Base-by-base conservation (phyloP, 2,888 invertebrate genomes). In the Unio pictorum region DNA sequence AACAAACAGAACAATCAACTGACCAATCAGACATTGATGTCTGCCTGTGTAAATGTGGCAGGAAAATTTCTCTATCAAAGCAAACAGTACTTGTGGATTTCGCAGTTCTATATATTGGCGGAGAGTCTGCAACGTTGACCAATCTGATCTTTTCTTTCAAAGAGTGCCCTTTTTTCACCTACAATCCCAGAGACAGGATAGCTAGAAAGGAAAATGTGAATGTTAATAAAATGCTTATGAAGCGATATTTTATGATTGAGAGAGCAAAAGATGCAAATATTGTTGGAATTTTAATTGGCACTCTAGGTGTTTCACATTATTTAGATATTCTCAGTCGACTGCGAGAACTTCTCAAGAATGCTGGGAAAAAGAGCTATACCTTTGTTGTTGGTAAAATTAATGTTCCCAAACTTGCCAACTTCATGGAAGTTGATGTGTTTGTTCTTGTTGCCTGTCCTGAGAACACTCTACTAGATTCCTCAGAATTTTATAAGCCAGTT, bases 321-420 rank as follows among this genome's bases (percentile, higher is more conserved):
- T 91, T 94, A 59, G 92, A 93, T 69, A 93, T 95, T 15, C 94
- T 97, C 17, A 92, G 92, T n/a, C 92, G 94, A 69, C 90, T 97
- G 80, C 94, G 95, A 88, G 89, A 92, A 66, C 91, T 96, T 66
- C 93, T 96, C 58, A 93, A 93, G 83, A 90, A 92, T 2, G 94
- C 94, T 69, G 94, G 94, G 0, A 97, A 97, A 87, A 97, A 96
- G 88, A 94, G 94, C 76, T 98, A 98, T 87, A 94, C 96, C 62
- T 93, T 99, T 68, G 95, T 95, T 34, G 95, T 99, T 67, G 99
- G 98, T 7, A 97, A 97, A 89, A 95, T 97, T 4, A 98, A 96
- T 91, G 95, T 95, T 18, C 94, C 96, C 0, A 99, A 99, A 90
- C 91, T 99, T 73, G 97, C 97, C 0, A 99, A 99, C 91, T 97